Evolutionary conservation across 2,888 invertebrate species (phyloP), one percentile per base, ranked within the genome.

Genomic region (Pyrgus malvae): DNA sequence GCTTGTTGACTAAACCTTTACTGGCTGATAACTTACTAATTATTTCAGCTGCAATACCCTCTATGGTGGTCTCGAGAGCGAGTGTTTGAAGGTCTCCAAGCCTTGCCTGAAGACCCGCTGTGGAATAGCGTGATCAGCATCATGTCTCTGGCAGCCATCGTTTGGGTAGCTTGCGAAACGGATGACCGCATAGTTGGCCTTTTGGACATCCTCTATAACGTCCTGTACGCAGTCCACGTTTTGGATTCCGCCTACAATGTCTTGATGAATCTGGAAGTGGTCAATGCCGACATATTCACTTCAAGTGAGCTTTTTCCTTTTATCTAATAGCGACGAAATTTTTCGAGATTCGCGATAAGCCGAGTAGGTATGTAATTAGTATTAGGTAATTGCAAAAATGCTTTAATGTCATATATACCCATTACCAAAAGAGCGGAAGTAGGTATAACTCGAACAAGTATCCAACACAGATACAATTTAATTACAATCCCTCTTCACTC

Each of bases 81-180:
- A 9, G 11, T 75, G 1, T 14, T 65, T 6, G 59, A 63, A 5
- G 70, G 65, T 56, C 64, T 79, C 48, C 69, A 66, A 23, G 58
- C 62, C 3, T 66, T 83, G 1, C 74, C 75, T 0, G 78, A 81
- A 3, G 66, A 77, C 31, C 65, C 72, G 0, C 1, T 61, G 0
- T 85, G 84, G 83, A 84, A 82, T 62, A 62, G 67, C 33, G 66
- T 70, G 44, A 69, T 84, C 16, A 80, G 83, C 57, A 11, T 59
- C 4, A 16, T 65, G 2, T 72, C 70, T 0, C 59, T 81, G 1
- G 5, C 68, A 1, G 72, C 68, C 7, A 64, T 80, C 5, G 55
- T 76, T 1, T 64, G 67, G 61, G 64, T 64, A 0, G 64, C 71
- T 1, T 46, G 69, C 1, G 61, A 63, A 8, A 12, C 62, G 11